Evolutionary conservation across 2,888 invertebrate genomes (phyloP).

Genomic region (Hirtodrosophila cameraria): DNA sequence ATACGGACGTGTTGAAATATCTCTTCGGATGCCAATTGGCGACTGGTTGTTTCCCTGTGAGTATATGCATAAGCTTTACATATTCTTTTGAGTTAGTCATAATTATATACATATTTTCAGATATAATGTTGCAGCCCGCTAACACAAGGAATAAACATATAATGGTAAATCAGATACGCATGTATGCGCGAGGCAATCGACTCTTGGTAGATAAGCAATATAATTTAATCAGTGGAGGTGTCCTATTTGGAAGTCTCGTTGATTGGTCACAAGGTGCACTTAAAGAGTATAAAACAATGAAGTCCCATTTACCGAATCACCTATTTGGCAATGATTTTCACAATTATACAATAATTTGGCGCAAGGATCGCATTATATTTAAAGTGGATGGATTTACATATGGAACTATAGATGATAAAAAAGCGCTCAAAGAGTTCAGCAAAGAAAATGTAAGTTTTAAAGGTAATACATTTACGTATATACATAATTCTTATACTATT

Average conservation of each 20-base stretch:
- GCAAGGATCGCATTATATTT: constrained; percentile 24
- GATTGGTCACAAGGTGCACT: neutral
- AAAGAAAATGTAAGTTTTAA: constrained; percentile 10
- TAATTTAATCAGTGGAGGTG: neutral
- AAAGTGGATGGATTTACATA: constrained; percentile 27
- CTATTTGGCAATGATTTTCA: constrained; percentile 14
- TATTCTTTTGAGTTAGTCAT: no score
- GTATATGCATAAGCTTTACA: neutral
- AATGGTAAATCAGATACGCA: constrained; percentile 12
- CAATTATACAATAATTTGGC: constrained; percentile 41
- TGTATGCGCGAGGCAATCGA: constrained; percentile 38
- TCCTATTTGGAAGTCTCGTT: constrained; percentile 33
- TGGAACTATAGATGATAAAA: constrained; percentile 20
- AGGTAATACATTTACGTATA: no score
- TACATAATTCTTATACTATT: neutral
- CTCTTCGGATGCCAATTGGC: constrained; percentile 29
- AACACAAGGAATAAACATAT: neutral
- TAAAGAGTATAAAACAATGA: neutral
- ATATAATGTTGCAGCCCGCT: constrained; percentile 27
- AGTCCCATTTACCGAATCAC: neutral
- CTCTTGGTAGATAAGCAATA: neutral
- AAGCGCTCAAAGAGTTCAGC: neutral
- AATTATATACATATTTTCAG: constrained; percentile 5
- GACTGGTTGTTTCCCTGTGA: constrained; percentile 45
- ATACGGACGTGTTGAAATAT: constrained; percentile 41